These are phyloP conservation scores for Chiloscyllium plagiosum DNA, from an alignment of 2,113 vertebrate species.

Conservation along the genomic window DNA sequence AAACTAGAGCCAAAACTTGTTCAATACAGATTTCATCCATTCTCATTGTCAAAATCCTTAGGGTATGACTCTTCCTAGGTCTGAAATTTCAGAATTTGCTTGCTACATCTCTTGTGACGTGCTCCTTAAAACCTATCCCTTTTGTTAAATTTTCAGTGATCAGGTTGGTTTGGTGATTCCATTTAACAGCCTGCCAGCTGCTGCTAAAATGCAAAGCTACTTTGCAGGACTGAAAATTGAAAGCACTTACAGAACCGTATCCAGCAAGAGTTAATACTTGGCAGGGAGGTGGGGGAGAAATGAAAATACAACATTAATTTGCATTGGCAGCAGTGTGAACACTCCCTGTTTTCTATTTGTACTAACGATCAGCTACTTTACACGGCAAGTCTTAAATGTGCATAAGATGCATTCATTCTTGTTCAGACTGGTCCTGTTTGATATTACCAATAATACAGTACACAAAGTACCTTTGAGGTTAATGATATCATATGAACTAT, in stretches of 20 bases:
- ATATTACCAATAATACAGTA: neutral
- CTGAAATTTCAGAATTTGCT: neutral
- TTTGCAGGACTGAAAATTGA: neutral
- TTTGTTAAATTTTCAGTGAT: neutral
- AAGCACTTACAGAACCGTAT: neutral
- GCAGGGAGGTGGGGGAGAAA: neutral
- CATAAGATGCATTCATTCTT: neutral
- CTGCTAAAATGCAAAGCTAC: neutral
- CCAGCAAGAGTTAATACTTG: neutral
- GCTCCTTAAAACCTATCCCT: neutral
- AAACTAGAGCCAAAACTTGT: neutral
- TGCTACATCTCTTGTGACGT: neutral
- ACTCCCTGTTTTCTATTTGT: neutral
- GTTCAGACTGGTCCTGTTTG: neutral
- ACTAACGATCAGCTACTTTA: neutral
- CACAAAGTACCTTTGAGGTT: neutral
- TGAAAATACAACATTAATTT: neutral
- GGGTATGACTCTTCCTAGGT: neutral
- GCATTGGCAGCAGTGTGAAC: neutral
- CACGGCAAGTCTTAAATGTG: neutral
- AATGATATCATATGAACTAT: neutral
- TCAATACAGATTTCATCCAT: neutral
- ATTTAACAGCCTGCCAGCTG: neutral
- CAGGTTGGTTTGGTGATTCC: neutral
- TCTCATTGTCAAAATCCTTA: neutral